Evolutionary conservation across 2,113 vertebrate species (phyloP).

Genomic region (Pontoporia blainvillei): DNA sequence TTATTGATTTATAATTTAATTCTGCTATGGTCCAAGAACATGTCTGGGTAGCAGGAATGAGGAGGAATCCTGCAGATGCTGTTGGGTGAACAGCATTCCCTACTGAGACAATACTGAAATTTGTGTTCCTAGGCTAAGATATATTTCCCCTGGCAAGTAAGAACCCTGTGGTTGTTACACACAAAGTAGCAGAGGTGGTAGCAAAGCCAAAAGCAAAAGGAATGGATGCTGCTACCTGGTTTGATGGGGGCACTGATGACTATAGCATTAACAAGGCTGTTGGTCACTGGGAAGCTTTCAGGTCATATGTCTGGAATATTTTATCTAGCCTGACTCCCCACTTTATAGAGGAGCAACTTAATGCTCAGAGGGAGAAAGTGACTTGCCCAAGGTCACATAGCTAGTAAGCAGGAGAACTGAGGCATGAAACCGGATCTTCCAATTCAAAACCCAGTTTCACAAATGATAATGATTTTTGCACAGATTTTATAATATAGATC

Average conservation of each 20-base stretch:
- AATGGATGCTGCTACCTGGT: conserved; percentile 73
- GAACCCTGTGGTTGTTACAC: conserved; percentile 48
- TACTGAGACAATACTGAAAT: neutral
- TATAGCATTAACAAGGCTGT: neutral
- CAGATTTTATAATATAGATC: neutral
- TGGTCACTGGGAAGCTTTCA: neutral
- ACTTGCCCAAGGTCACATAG: neutral
- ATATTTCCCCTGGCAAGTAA: conserved; percentile 29
- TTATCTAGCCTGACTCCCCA: neutral
- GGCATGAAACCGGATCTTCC: neutral
- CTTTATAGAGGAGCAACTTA: neutral
- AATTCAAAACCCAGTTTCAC: neutral
- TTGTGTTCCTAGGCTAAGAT: neutral
- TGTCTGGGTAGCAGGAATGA: conserved; percentile 69
- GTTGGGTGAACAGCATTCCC: neutral
- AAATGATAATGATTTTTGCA: neutral
- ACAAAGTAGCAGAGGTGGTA: conserved; percentile 43
- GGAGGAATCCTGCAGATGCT: conserved; percentile 64
- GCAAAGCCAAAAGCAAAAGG: conserved; percentile 78
- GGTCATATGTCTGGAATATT: neutral
- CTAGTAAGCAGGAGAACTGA: neutral
- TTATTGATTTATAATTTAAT: neutral
- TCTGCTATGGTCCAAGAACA: neutral
- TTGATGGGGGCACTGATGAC: neutral
- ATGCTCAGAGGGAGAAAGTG: neutral